phyloP scores from a whole-genome alignment of 2,113 vertebrate genomes.

The Actenoides lindsayi region DNA sequence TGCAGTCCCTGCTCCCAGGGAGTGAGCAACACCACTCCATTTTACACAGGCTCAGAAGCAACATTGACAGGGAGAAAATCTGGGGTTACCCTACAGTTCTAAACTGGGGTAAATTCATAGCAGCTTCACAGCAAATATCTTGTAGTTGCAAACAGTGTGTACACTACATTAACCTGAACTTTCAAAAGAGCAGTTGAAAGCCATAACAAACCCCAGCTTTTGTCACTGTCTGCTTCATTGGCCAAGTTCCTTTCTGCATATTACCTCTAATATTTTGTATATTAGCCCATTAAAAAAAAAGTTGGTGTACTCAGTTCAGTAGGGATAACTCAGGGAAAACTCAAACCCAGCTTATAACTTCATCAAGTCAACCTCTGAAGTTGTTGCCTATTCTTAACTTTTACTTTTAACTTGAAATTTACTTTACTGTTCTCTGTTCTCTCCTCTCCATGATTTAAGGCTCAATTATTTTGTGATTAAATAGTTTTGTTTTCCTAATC shows the following conservation, averaged over 20 bases:
- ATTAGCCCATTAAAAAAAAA: not conserved
- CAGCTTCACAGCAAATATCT: not conserved
- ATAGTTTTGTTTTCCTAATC: not conserved
- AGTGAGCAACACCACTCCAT: rapidly evolving
- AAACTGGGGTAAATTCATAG: not conserved
- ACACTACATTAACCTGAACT: not conserved
- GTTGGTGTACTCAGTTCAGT: not conserved
- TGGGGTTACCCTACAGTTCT: not conserved
- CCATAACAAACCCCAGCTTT: rapidly evolving
- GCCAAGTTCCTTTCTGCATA: not conserved
- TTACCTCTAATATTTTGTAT: not conserved
- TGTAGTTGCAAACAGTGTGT: not conserved
- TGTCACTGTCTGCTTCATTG: not conserved
- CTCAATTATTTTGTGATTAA: not conserved
- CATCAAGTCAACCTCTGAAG: not conserved
- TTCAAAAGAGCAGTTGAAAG: not conserved
- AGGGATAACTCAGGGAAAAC: not conserved
- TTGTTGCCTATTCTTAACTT: not conserved
- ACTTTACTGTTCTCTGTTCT: not conserved
- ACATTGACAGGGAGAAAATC: rapidly evolving
- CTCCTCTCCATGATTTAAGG: not conserved
- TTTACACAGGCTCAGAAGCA: not conserved
- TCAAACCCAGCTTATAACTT: not conserved
- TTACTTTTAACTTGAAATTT: not conserved
- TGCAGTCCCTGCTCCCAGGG: not conserved